These are phyloP conservation scores for Orchestia grillus DNA, from an alignment of 1,140 invertebrate genomes.

Conservation along the genomic window DNA sequence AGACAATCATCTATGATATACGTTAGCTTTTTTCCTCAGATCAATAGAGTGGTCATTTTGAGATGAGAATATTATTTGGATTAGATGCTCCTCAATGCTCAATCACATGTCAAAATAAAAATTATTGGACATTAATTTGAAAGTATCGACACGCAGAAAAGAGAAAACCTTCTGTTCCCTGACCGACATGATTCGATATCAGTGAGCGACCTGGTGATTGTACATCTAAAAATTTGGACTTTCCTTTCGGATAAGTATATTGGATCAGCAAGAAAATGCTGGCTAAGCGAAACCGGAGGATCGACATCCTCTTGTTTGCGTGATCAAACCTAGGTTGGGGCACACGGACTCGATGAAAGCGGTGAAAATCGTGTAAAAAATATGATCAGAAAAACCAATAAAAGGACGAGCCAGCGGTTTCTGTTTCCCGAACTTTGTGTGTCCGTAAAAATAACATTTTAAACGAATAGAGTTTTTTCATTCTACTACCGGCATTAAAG, in stretches of 20 bases:
- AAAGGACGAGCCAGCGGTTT: background rate
- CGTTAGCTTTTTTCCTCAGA: background rate
- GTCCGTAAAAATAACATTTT: background rate
- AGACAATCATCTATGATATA: background rate
- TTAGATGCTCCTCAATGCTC: background rate
- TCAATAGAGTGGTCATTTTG: background rate
- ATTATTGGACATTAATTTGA: background rate
- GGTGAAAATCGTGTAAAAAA: background rate
- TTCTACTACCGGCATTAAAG: background rate
- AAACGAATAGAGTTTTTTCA: background rate
- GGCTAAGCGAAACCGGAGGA: constrained; percentile 22
- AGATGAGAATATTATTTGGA: background rate
- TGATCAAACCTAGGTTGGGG: background rate
- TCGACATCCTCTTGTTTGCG: constrained; percentile 48
- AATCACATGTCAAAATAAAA: background rate
- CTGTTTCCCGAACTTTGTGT: background rate
- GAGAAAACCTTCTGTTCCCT: background rate
- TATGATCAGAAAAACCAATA: background rate
- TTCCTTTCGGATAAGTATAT: constrained; percentile 34
- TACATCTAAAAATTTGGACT: constrained; percentile 33
- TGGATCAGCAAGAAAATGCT: constrained; percentile 51
- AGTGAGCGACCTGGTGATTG: constrained; percentile 16
- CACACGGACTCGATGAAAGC: background rate
- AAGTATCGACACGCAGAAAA: background rate
- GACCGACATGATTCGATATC: background rate